These are phyloP conservation scores for Benitochromis conjunctus DNA, from an alignment of 2,113 vertebrate species.

Conservation along the genomic window DNA sequence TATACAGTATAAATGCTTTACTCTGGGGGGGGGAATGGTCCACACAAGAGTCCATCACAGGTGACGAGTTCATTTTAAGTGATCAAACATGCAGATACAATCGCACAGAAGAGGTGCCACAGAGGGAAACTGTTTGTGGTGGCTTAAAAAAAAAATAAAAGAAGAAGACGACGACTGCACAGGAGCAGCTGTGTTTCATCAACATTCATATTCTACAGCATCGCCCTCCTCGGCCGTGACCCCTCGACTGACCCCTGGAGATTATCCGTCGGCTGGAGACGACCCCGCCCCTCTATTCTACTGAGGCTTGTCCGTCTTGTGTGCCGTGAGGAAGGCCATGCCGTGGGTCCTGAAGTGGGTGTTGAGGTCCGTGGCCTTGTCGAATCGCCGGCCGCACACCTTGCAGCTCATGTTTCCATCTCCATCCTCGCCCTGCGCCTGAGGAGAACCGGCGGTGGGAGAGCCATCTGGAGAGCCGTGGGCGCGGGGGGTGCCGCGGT, in stretches of 20 bases:
- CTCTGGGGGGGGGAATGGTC: neutral
- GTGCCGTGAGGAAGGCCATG: conserved; percentile 91
- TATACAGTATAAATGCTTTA: conserved; percentile 31
- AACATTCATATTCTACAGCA: conserved; percentile 53
- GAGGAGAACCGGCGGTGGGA: conserved; percentile 29
- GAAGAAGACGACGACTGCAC: neutral
- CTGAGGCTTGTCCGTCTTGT: conserved; percentile 79
- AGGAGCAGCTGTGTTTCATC: conserved; percentile 54
- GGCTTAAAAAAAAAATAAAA: conserved; percentile 16
- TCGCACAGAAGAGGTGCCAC: conserved; percentile 44
- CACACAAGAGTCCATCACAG: conserved; percentile 17
- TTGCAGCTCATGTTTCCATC: conserved; percentile 77
- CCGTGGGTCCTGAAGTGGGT: conserved; percentile 95
- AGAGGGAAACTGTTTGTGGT: conserved; percentile 35
- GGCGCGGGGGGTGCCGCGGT: conserved; percentile 1
- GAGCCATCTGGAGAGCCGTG: conserved; percentile 50
- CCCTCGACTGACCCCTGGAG: neutral
- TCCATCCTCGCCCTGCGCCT: conserved; percentile 43
- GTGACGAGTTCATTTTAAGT: conserved; percentile 29
- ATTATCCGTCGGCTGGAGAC: neutral
- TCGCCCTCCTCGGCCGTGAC: neutral
- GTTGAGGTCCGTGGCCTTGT: conserved; percentile 88
- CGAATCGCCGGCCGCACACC: conserved; percentile 84
- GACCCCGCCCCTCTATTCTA: conserved; percentile 7
- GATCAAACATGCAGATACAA: conserved; percentile 66